Conservation (phyloP, 2,797 vertebrate genomes). For the Rachycentron canadum region DNA sequence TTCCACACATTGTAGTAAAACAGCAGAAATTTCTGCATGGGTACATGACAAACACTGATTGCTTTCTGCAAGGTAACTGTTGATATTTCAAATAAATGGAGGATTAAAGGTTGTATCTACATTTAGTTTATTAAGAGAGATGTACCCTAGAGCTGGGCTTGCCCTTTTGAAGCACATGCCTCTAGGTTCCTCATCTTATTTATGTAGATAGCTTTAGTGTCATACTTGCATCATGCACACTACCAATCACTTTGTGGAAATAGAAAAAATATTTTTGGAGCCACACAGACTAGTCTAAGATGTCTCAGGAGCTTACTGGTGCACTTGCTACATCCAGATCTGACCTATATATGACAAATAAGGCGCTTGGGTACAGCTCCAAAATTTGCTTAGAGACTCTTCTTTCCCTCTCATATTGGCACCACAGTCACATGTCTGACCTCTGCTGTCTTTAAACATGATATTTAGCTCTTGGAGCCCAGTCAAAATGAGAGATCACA, state of each 20-base stretch:
- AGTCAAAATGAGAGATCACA: neutral
- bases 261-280: neutral
- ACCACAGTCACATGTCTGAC: neutral
- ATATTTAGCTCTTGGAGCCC: constrained; percentile 19
- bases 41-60: neutral
- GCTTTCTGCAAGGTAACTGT: neutral
- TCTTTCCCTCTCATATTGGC: neutral
- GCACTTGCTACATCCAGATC: neutral
- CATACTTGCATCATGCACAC: neutral
- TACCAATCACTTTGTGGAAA: neutral
- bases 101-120: neutral
- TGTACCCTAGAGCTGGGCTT: neutral
- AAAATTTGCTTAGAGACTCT: neutral
- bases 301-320: neutral
- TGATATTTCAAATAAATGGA: neutral
- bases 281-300: neutral
- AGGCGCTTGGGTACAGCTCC: neutral
- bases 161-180: neutral
- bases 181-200: neutral
- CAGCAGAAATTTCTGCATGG: too few species aligned
- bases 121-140: neutral
- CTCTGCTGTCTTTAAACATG: constrained; percentile 4
- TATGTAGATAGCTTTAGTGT: neutral
- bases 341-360: neutral
- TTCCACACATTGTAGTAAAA: constrained; percentile 18